phyloP scores from a whole-genome alignment of 2,888 invertebrate species.

The Rotaria magnacalcarata region DNA sequence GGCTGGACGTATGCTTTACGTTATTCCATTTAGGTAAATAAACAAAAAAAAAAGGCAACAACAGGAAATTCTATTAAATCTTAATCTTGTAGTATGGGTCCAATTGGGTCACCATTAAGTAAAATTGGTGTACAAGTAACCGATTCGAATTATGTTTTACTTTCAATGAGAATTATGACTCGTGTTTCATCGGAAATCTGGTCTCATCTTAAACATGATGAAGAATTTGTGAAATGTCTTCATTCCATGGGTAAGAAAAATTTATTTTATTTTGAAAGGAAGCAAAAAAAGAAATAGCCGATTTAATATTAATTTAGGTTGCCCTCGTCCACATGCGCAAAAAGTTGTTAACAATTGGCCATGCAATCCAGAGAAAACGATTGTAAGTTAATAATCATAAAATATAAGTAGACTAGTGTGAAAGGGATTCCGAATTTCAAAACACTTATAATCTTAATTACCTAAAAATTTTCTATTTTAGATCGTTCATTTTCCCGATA shows the following conservation, averaged over 20 bases:
- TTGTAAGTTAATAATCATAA: constrained; percentile 56
- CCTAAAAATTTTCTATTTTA: background rate
- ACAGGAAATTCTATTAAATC: too few relatives aligned
- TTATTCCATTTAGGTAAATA: constrained; percentile 73
- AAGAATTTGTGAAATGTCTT: constrained; percentile 79
- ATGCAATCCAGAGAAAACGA: constrained; percentile 83
- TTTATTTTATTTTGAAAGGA: background rate
- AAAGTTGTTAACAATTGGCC: constrained; percentile 61
- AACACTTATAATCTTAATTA: too few relatives aligned
- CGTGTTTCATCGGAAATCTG: constrained; percentile 73
- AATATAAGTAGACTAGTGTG: too few relatives aligned
- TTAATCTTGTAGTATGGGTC: constrained; percentile 76
- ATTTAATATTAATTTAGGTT: constrained; percentile 57
- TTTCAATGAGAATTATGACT: constrained; percentile 97
- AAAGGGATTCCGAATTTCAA: too few relatives aligned
- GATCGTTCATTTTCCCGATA: constrained; percentile 78
- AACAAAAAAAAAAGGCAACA: too few relatives aligned
- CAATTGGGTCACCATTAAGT: constrained; percentile 84
- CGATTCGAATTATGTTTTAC: constrained; percentile 92
- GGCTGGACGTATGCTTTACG: constrained; percentile 83
- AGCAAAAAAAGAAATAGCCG: too few relatives aligned
- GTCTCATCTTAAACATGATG: constrained; percentile 58
- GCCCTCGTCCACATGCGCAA: constrained; percentile 72
- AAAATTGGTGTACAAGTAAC: constrained; percentile 93
- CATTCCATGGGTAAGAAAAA: constrained; percentile 72